Percentiles rank a stretch among this genome's conserved stretches.
Conservation (phyloP, 2,888 invertebrate genomes). For the Apodemia duryi region DNA sequence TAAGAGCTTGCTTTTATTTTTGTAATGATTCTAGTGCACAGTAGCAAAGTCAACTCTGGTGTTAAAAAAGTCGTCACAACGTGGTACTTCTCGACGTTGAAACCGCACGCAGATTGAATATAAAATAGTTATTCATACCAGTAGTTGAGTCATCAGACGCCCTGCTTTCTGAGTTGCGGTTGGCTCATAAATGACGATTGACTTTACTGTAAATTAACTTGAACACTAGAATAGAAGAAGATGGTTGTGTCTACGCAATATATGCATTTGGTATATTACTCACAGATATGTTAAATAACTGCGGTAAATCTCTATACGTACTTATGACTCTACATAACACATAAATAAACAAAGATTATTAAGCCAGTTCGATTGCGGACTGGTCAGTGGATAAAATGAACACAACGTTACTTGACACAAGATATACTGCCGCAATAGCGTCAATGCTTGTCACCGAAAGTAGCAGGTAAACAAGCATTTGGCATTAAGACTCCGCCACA, state of each 20-base stretch:
- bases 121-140: constrained; percentile 56
- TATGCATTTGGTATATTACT: no score
- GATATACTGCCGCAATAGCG: no score
- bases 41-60: neutral
- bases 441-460: no score
- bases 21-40: neutral
- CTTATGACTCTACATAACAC: no score
- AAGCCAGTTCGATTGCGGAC: no score
- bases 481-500: no score
- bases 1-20: neutral
- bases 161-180: constrained; percentile 45
- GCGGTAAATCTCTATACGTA: no score
- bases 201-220: neutral
- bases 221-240: neutral
- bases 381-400: no score
- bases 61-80: constrained; percentile 34
- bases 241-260: neutral
- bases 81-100: constrained; percentile 44
- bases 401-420: no score
- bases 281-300: no score
- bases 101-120: constrained; percentile 58
- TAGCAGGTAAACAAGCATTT: no score
- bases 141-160: constrained; percentile 59
- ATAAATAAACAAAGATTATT: no score
- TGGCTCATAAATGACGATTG: constrained; percentile 3